Percentiles rank a stretch among this genome's conserved stretches.
Conservation (phyloP, 2,797 vertebrate species). For the Melanotaenia trifasciata region DNA sequence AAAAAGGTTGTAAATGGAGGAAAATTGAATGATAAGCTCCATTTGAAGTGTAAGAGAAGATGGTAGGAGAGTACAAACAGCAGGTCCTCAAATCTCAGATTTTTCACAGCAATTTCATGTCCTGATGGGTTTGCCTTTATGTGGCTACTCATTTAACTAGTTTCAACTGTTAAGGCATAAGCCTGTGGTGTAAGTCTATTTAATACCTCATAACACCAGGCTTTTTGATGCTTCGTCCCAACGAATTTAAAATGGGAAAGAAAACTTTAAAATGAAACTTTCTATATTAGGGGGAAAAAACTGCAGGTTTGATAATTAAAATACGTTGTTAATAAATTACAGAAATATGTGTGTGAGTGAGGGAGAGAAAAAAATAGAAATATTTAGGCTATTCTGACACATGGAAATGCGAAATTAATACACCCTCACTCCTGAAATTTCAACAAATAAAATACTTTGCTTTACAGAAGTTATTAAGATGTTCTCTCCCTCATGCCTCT, state of each 20-base stretch:
- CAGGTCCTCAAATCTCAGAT: conserved; percentile 35
- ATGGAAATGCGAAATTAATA: conserved; percentile 68
- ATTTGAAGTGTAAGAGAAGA: conserved; percentile 52
- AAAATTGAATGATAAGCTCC: conserved; percentile 65
- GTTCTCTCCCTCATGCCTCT: conserved; percentile 59
- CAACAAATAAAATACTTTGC: conserved; percentile 79
- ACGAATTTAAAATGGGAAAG: conserved; percentile 32
- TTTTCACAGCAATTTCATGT: conserved; percentile 49
- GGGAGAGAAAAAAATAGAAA: conserved; percentile 16
- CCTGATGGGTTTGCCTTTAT: conserved; percentile 54
- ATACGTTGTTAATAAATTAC: conserved; percentile 26
- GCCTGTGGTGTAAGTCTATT: conserved; percentile 29
- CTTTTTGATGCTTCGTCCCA: conserved; percentile 48
- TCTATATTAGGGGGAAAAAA: conserved; percentile 19
- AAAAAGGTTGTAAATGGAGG: conserved; percentile 53
- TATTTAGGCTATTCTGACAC: conserved; percentile 63
- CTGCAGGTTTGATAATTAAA: conserved; percentile 32
- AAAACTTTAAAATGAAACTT: not conserved
- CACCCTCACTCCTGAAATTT: conserved; percentile 65
- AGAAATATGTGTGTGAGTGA: conserved; percentile 24
- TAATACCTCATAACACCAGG: conserved; percentile 45
- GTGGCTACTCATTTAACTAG: conserved; percentile 40
- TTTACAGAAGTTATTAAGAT: conserved; percentile 76
- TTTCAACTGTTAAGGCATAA: conserved; percentile 38
- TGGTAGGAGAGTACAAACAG: conserved; percentile 46